Evolutionary conservation across 2,113 vertebrate species (phyloP), one percentile per base, ranked within the genome.

Genomic region (Sebastes fasciatus): DNA sequence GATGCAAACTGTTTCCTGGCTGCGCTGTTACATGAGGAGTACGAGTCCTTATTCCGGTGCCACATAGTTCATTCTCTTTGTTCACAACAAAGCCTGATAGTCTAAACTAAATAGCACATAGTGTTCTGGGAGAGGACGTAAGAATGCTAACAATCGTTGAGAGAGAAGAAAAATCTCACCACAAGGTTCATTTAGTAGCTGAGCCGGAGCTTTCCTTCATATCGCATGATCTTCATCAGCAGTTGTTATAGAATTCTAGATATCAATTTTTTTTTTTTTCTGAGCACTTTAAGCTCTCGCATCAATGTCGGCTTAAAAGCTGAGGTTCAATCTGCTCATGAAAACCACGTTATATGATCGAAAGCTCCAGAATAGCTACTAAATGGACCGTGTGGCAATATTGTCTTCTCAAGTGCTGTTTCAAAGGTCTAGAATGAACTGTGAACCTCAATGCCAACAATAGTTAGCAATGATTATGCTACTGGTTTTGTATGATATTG

Each of bases 51-150:
- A 42, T 81, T 70, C 11, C 49, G 3, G 73, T 67, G 60, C 34
- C 82, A 81, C 52, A 67, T 68, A 54, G 48, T 77, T 76, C 34
- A 55, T 68, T 63, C 26, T 81, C 51, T 69, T 73, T 81, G 66
- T 82, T 66, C 57, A 23, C 19, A 60, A 69, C 65, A 69, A 64
- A 74, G 73, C 60, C 63, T 17, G n/a, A 26, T 52, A 67, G 82
- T 67, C 66, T 67, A 74, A 84, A 85, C 64, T 79, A 67, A 86
- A 49, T 5, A 17, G 79, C 6, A 76, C 84, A 77, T n/a, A 19
- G 52, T 88, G 82, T 83, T 58, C 84, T 54, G 19, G 42, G 62
- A 58, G 69, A 74, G 19, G 19, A 52, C 12, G 6, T 21, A 54
- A 54, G 67, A 71, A 66, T 61, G 54, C 68, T 19, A 58, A 79